Evolutionary conservation across 1,140 invertebrate genomes (phyloP).

Genomic region (Drosophila kepulauana): DNA sequence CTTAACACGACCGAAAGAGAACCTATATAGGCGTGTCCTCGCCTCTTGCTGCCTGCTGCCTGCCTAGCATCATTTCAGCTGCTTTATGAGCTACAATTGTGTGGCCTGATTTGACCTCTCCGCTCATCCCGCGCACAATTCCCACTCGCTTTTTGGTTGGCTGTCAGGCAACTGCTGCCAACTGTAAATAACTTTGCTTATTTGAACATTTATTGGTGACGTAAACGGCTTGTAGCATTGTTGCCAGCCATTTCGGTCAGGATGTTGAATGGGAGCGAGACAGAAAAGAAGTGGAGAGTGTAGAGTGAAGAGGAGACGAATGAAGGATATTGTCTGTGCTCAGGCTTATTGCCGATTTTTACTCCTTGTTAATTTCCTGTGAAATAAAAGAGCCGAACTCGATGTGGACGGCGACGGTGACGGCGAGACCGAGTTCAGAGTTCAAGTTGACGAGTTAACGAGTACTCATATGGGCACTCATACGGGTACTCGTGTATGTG

Average conservation of each 20-base stretch:
- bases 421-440: conserved; percentile 8
- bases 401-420: background rate
- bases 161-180: conserved; percentile 46
- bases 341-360: conserved; percentile 71
- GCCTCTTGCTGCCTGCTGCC: background rate
- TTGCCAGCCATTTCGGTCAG: conserved; percentile 26
- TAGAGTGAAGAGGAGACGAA: background rate
- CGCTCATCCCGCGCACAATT: background rate
- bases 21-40: background rate
- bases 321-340: conserved; percentile 13
- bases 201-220: conserved; percentile 81
- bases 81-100: conserved; percentile 79
- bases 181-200: conserved; percentile 82
- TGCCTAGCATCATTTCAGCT: conserved; percentile 60
- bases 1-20: conserved; percentile 45
- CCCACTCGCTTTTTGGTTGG: background rate
- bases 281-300: background rate
- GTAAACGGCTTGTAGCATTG: conserved; percentile 74
- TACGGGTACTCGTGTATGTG: conserved; percentile 13
- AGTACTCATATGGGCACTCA: conserved; percentile 13
- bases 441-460: conserved; percentile 37
- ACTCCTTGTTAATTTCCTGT: conserved; percentile 79
- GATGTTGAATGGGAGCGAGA: background rate
- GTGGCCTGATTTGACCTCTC: conserved; percentile 43
- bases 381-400: conserved; percentile 29